These are phyloP conservation scores for Bufotes viridis DNA, from an alignment of 2,797 vertebrate species.

Conservation along the genomic window DNA sequence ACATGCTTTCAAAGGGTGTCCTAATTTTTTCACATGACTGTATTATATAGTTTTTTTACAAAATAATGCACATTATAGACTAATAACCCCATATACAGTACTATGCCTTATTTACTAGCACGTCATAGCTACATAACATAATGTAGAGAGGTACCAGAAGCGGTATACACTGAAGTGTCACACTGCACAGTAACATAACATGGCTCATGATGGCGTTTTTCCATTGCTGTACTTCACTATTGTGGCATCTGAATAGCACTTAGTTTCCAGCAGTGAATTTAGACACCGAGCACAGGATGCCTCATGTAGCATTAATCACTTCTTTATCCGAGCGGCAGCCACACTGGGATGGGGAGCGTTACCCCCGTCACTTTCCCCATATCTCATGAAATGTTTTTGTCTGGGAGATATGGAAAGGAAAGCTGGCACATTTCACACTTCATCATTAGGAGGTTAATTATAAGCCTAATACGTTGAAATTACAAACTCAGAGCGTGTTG, in stretches of 20 bases:
- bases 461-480: conserved; percentile 50
- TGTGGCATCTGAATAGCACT: not conserved
- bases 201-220: not conserved
- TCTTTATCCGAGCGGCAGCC: not conserved
- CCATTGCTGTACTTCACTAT: not conserved
- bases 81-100: not conserved
- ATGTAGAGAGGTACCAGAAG: not conserved
- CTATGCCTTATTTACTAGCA: not conserved
- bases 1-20: no score
- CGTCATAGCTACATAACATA: not conserved
- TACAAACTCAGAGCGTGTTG: conserved; percentile 37
- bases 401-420: conserved; percentile 3
- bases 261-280: not conserved
- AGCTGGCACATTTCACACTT: conserved; percentile 26
- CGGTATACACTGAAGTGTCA: not conserved
- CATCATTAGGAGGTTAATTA: conserved; percentile 43
- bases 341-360: not conserved
- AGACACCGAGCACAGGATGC: conserved; percentile 13
- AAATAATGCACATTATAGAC: no score
- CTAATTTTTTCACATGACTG: no score
- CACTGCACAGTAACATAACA: not conserved
- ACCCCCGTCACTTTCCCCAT: conserved; percentile 19
- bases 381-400: conserved; percentile 1
- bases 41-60: no score
- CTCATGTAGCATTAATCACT: conserved; percentile 26